phyloP scores from a whole-genome alignment of 2,888 invertebrate genomes.

The Mesoligia furuncula region DNA sequence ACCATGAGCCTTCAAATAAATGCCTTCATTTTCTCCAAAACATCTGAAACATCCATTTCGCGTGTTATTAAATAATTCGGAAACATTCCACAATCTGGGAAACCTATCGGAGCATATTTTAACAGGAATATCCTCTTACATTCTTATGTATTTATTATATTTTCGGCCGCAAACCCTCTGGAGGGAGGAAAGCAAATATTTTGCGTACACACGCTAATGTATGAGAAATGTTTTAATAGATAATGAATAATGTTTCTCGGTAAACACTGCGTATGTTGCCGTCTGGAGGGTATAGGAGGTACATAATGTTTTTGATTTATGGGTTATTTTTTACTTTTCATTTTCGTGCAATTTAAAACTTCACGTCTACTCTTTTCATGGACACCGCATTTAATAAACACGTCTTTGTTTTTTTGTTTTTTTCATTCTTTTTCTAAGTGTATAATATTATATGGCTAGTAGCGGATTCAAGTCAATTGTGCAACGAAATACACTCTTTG shows the following conservation, averaged over 20 bases:
- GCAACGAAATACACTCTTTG: background rate
- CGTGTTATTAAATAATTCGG: slow-evolving; percentile 49
- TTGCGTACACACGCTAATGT: slow-evolving; percentile 45
- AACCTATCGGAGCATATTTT: slow-evolving; percentile 60
- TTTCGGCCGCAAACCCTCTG: slow-evolving; percentile 58
- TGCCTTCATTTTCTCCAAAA: slow-evolving; percentile 15
- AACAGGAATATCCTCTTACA: slow-evolving; percentile 58
- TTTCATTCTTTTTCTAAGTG: background rate
- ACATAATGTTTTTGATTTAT: background rate
- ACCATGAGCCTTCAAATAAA: background rate
- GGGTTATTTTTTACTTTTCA: background rate
- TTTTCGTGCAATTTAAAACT: too few species aligned
- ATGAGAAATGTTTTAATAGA: slow-evolving; percentile 42
- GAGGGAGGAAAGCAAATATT: slow-evolving; percentile 49
- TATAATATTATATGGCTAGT: background rate
- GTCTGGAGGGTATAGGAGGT: background rate
- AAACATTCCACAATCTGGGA: slow-evolving; percentile 40
- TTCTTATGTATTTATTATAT: slow-evolving; percentile 59
- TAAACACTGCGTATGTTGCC: background rate
- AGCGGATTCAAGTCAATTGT: background rate
- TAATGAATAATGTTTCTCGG: slow-evolving; percentile 38
- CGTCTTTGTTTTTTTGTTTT: background rate
- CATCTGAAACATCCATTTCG: slow-evolving; percentile 19
- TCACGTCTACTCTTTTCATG: too few species aligned
- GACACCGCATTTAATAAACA: background rate